Evolutionary conservation across 2,888 invertebrate genomes (phyloP), one percentile per base, ranked within the genome.

Genomic region (Drosophila villosipedis): DNA sequence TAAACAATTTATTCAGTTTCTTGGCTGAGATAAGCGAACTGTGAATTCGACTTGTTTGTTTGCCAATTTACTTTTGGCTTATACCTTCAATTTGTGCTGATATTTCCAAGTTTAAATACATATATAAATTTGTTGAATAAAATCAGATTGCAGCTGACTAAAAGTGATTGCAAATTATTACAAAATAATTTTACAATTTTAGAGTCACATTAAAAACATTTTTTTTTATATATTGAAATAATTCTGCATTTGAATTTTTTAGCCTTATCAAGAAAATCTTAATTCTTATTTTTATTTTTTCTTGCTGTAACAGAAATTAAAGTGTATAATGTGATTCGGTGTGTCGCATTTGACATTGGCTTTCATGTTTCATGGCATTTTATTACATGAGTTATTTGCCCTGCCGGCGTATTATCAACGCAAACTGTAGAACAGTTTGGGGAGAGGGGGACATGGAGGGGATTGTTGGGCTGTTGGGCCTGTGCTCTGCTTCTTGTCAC

Each of bases 401-500:
- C 62, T 65, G 61, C 55, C 77, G 69, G 61, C 55, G 66, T 80
- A 76, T 80, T 81, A 80, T 80, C 80, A 80, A 78, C 65, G 60
- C 37, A 57, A 65, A 43, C 41, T 58, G 50, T 14, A 22, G 55
- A 25, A 30, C 39, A 6, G 37, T 3, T 31, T 31, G 9, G 9
- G 28, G 0, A 10, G 30, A 9, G n/a, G 25, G 41, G 16, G 31
- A 10, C 16, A 3, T 35, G 10, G 47, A 9, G 49, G 54, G 52
- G 16, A 19, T 19, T 9, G 53, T 16, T 31, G 54, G 35, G 4
- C 25, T 9, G 30, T 57, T 75, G 72, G 75, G 79, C 72, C 72
- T 71, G 65, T 84, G 80, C 89, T 88, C 90, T 80, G 82, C 76
- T 83, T 76, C 73, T 86, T 81, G 83, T 87, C 87, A 87, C 87